Conservation (phyloP, 2,113 vertebrate species). For the Morone saxatilis region DNA sequence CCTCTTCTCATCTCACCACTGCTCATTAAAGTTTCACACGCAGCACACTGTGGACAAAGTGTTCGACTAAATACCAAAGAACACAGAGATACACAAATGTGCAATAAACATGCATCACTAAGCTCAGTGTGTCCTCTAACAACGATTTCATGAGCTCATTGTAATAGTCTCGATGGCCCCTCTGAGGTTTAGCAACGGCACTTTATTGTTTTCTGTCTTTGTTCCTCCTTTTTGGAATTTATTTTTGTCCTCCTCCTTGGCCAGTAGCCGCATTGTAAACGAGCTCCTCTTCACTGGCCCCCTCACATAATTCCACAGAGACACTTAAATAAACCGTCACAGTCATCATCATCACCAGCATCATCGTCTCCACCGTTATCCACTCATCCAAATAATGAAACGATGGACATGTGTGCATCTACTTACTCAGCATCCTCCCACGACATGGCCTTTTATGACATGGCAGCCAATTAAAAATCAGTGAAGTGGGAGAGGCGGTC, state of each 20-base stretch:
- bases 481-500: slow-evolving; percentile 25
- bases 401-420: slow-evolving; percentile 13
- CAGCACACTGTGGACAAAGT: slow-evolving; percentile 39
- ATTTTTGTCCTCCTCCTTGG: slow-evolving; percentile 15
- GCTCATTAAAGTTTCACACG: slow-evolving; percentile 73
- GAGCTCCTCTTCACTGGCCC: slow-evolving; percentile 23
- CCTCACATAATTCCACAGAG: slow-evolving; percentile 16
- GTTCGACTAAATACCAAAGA: slow-evolving; percentile 43
- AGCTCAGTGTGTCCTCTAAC: slow-evolving; percentile 32
- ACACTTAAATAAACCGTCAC: slow-evolving; percentile 39
- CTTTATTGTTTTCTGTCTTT: slow-evolving; percentile 20
- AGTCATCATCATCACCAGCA: slow-evolving; percentile 10
- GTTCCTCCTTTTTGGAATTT: slow-evolving; percentile 15
- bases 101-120: slow-evolving; percentile 47
- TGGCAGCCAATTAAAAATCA: slow-evolving; percentile 52
- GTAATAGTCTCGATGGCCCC: slow-evolving; percentile 14
- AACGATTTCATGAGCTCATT: slow-evolving; percentile 49
- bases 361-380: slow-evolving; percentile 14
- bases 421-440: slow-evolving; percentile 11
- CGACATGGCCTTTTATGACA: slow-evolving; percentile 35
- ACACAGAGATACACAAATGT: slow-evolving; percentile 33
- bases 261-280: slow-evolving; percentile 21
- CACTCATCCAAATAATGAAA: slow-evolving; percentile 44
- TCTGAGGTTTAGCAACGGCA: slow-evolving; percentile 18
- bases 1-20: slow-evolving; percentile 38